Percentiles rank a stretch among this genome's conserved stretches.
These are phyloP conservation scores for Standfussiana lucernea DNA, from an alignment of 2,888 invertebrate genomes.

Conservation along the genomic window DNA sequence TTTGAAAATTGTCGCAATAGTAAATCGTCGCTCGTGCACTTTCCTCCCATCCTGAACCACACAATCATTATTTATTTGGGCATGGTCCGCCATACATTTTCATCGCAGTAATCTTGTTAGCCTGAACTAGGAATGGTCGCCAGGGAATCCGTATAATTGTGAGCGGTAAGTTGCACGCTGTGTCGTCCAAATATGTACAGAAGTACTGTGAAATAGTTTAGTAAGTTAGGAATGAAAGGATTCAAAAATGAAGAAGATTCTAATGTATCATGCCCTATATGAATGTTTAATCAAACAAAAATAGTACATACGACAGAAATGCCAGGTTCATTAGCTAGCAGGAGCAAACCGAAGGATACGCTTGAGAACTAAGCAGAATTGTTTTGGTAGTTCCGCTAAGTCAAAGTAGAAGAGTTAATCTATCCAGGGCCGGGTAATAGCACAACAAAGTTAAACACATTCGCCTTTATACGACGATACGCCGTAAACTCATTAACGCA, in stretches of 20 bases:
- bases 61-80: conserved; percentile 38
- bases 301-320: neutral
- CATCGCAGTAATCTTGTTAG: conserved; percentile 39
- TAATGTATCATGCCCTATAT: neutral
- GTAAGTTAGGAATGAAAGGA: neutral
- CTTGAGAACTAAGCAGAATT: neutral
- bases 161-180: conserved; percentile 20
- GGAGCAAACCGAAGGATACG: neutral
- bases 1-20: neutral
- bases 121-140: conserved; percentile 10
- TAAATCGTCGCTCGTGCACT: neutral
- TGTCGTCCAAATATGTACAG: neutral
- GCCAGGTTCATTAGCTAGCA: neutral
- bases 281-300: neutral
- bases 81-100: conserved; percentile 33
- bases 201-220: neutral
- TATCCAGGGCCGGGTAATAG: conserved; percentile 5
- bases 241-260: neutral
- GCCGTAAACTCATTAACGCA: conserved; percentile 63
- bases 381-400: neutral
- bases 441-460: conserved; percentile 4
- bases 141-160: conserved; percentile 43
- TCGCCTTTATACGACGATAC: conserved; percentile 20
- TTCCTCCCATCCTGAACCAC: neutral
- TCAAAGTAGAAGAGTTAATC: neutral